Evolutionary conservation across 2,113 vertebrate species (phyloP).

Genomic region (Tylochromis polylepis): DNA sequence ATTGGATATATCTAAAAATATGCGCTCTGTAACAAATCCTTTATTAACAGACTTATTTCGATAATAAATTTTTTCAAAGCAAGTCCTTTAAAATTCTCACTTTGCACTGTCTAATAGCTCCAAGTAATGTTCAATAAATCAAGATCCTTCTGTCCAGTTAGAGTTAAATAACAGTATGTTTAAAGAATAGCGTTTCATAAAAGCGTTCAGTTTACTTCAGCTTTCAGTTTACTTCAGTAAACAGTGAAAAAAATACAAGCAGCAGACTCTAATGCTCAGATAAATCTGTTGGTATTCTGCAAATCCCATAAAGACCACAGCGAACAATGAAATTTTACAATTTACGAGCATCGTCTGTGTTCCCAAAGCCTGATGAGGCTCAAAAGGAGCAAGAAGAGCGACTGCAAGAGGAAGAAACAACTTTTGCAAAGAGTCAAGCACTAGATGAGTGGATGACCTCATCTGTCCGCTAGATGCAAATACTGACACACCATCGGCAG

Average conservation of each 20-base stretch:
- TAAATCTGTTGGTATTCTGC: not conserved
- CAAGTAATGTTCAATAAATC: not conserved
- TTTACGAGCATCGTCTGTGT: not conserved
- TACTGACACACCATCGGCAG: not conserved
- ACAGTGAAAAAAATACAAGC: not conserved
- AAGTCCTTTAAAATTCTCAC: not conserved
- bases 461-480: not conserved
- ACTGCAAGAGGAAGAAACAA: not conserved
- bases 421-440: not conserved
- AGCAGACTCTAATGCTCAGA: not conserved
- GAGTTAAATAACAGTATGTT: not conserved
- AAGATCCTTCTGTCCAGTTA: not conserved
- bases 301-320: not conserved
- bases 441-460: not conserved
- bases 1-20: not conserved
- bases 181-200: not conserved
- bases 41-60: not conserved
- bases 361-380: not conserved
- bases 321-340: not conserved
- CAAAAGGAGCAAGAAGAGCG: not conserved
- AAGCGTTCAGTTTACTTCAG: not conserved
- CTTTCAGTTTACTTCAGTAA: not conserved
- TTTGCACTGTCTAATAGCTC: not conserved
- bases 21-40: fast-evolving
- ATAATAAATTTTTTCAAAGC: not conserved